phyloP scores from a whole-genome alignment of 2,888 invertebrate species.

The Acrocyrtus sp. region DNA sequence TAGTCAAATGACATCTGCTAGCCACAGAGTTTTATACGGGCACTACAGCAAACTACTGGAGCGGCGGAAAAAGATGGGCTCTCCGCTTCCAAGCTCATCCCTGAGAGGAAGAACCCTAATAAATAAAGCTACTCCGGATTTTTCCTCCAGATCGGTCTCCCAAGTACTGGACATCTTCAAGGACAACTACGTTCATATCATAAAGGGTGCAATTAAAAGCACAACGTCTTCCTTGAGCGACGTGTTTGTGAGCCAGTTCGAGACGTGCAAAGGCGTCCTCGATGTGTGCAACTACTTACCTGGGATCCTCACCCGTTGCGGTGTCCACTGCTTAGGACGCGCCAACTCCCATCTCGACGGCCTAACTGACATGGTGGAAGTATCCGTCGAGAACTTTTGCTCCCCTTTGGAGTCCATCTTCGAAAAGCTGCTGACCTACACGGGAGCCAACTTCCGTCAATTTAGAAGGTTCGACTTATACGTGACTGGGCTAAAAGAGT shows the following conservation, averaged over 20 bases:
- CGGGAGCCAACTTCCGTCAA: not conserved
- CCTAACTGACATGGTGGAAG: not conserved
- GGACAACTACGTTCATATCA: slow-evolving; percentile 1
- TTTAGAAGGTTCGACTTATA: slow-evolving; percentile 3
- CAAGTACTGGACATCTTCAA: slow-evolving; percentile 4
- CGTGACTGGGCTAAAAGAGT: not conserved
- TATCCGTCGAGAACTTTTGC: slow-evolving; percentile 3
- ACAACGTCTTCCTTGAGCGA: not conserved
- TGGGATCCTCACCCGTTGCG: slow-evolving; percentile 10
- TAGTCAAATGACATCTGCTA: too few species aligned
- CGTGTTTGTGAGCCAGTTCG: not conserved
- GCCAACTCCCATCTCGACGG: not conserved
- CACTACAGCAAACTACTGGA: slow-evolving; percentile 23
- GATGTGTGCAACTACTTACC: slow-evolving; percentile 1
- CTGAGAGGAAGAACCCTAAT: not conserved
- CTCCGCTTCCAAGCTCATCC: not conserved
- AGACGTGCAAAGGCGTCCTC: slow-evolving; percentile 1
- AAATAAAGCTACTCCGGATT: not conserved
- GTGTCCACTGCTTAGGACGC: slow-evolving; percentile 9
- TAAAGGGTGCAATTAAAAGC: not conserved
- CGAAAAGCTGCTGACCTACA: slow-evolving; percentile 7
- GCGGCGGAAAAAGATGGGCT: not conserved
- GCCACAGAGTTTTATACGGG: slow-evolving; percentile 18
- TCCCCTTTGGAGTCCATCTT: slow-evolving; percentile 6
- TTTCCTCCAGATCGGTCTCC: not conserved